Evolutionary conservation across 2,888 invertebrate genomes (phyloP).

Genomic region (Seira sanloemensis): DNA sequence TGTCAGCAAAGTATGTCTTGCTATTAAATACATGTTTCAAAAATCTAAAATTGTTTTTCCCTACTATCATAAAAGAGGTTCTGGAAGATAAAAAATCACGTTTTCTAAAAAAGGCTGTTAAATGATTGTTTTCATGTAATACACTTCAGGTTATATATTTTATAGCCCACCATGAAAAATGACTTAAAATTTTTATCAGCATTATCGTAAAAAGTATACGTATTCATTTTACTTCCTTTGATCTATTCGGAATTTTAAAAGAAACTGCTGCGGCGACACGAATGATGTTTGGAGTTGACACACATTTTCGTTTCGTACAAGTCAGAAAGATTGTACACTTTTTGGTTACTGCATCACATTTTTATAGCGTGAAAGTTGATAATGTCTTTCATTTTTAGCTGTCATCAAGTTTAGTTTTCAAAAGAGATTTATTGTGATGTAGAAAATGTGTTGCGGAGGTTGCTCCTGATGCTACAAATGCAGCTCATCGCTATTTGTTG

Average conservation of each 20-base stretch:
- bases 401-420: neutral
- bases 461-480: conserved; percentile 68
- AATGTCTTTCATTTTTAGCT: neutral
- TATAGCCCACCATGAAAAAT: conserved; percentile 55
- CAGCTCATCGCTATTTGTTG: conserved; percentile 70
- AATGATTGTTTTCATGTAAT: conserved; percentile 62
- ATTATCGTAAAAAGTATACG: neutral
- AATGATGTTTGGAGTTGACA: too few relatives aligned
- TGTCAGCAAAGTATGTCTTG: neutral
- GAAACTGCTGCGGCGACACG: conserved; percentile 8
- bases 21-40: neutral
- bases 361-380: neutral
- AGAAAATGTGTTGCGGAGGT: neutral
- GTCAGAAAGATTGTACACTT: conserved; percentile 6
- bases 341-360: neutral
- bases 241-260: conserved; percentile 44
- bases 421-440: neutral
- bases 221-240: neutral
- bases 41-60: neutral
- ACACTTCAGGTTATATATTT: conserved; percentile 56
- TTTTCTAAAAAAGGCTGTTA: conserved; percentile 54
- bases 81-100: conserved; percentile 62
- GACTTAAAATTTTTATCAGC: conserved; percentile 22
- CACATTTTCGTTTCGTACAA: neutral
- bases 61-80: conserved; percentile 17